phyloP scores from a whole-genome alignment of 2,888 invertebrate species.

The Calameuta filiformis region DNA sequence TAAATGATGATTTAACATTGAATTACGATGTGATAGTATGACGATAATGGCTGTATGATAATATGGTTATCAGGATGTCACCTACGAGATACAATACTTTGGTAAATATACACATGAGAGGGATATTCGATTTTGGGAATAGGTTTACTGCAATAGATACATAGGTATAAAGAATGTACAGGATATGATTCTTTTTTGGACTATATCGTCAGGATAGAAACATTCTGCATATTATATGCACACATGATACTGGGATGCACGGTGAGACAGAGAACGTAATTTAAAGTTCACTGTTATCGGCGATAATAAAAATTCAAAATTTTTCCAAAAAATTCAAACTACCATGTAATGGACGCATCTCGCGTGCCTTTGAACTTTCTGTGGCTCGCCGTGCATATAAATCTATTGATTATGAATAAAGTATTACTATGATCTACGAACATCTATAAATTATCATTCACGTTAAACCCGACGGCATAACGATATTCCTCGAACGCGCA shows the following conservation, averaged over 20 bases:
- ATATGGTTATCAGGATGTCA: not conserved
- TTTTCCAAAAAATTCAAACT: not conserved
- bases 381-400: not conserved
- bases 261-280: not conserved
- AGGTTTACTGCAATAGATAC: not conserved
- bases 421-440: conserved; percentile 20
- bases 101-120: not conserved
- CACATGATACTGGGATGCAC: not conserved
- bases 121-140: not conserved
- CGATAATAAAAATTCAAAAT: not conserved
- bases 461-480: conserved; percentile 11
- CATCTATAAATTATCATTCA: conserved; percentile 26
- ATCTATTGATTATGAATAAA: conserved; percentile 14
- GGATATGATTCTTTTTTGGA: not conserved
- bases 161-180: not conserved
- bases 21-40: conserved; percentile 8
- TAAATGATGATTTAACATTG: conserved; percentile 32
- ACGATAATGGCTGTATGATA: not conserved
- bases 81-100: not conserved
- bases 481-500: not conserved
- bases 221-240: not conserved
- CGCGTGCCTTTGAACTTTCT: not conserved
- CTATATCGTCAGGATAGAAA: not conserved
- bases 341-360: not conserved
- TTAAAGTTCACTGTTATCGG: not conserved